Conservation (phyloP, 2,888 invertebrate genomes). For the Drosophila austrosaltans region DNA sequence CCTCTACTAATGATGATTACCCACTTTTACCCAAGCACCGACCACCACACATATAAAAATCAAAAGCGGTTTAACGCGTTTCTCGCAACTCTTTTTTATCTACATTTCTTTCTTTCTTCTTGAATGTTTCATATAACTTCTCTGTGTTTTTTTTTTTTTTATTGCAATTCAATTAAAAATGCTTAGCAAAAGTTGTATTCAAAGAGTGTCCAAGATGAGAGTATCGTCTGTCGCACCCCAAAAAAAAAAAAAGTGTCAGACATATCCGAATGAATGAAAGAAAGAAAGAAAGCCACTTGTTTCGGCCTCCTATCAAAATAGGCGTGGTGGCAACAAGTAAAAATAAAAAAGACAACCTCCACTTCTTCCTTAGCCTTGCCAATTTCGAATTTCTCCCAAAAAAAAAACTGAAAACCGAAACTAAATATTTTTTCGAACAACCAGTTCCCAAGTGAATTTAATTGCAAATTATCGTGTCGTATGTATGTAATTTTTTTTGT, state of each 20-base stretch:
- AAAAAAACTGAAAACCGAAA: slow-evolving; percentile 6
- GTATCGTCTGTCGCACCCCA: slow-evolving; percentile 66
- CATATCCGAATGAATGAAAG: neutral
- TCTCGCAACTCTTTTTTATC: slow-evolving; percentile 45
- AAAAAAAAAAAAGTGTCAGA: slow-evolving; percentile 27
- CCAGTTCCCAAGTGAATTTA: slow-evolving; percentile 65
- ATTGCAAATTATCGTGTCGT: slow-evolving; percentile 68
- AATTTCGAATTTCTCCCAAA: slow-evolving; percentile 63
- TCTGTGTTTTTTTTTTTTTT: slow-evolving; percentile 18
- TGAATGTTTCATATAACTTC: slow-evolving; percentile 14
- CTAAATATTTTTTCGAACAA: slow-evolving; percentile 46
- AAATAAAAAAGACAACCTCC: slow-evolving; percentile 3
- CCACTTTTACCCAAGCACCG: slow-evolving; percentile 68
- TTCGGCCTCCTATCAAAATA: slow-evolving; percentile 20
- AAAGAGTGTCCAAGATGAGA: slow-evolving; percentile 24
- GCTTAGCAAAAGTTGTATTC: slow-evolving; percentile 47
- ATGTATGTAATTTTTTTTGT: slow-evolving; percentile 54
- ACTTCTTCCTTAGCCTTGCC: slow-evolving; percentile 63
- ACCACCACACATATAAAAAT: slow-evolving; percentile 61
- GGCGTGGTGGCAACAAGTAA: slow-evolving; percentile 42
- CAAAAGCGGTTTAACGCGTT: slow-evolving; percentile 79
- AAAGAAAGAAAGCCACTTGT: slow-evolving; percentile 24
- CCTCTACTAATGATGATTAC: slow-evolving; percentile 73
- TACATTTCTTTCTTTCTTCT: neutral
- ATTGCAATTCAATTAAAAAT: slow-evolving; percentile 75